A percentile compares a stretch with the other conserved stretches of the same genome.
phyloP scores from a whole-genome alignment of 1,140 invertebrate species.

The Adoxophyes honmai region DNA sequence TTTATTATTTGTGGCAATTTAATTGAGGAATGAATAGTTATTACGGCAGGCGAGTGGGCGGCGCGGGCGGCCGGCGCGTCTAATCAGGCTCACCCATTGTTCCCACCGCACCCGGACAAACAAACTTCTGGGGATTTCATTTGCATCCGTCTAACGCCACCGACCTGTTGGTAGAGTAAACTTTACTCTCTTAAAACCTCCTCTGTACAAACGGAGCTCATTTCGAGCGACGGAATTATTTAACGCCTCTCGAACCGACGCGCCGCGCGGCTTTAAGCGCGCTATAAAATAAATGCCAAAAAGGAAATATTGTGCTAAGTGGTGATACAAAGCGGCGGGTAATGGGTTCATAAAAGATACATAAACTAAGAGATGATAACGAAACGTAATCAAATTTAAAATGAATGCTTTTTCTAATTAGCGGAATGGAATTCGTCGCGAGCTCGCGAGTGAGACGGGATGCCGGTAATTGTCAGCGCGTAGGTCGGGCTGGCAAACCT shows the following conservation, averaged over 20 bases:
- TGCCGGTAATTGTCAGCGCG: slow-evolving; percentile 30
- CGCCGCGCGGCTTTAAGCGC: neutral
- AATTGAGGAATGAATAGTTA: slow-evolving; percentile 15
- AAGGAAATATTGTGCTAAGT: slow-evolving; percentile 3
- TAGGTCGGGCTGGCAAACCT: slow-evolving; percentile 26
- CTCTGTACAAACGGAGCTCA: slow-evolving; percentile 24
- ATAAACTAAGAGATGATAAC: slow-evolving; percentile 25
- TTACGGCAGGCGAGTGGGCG: slow-evolving; percentile 20
- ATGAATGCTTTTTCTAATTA: slow-evolving; percentile 29
- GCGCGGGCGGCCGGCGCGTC: slow-evolving; percentile 19
- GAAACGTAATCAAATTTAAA: slow-evolving; percentile 13
- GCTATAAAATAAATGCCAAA: neutral
- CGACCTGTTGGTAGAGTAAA: slow-evolving; percentile 34
- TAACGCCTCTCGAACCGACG: neutral
- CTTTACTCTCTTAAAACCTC: slow-evolving; percentile 42
- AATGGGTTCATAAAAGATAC: slow-evolving; percentile 27
- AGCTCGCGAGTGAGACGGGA: neutral
- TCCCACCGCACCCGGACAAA: slow-evolving; percentile 37
- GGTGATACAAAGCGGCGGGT: slow-evolving; percentile 18
- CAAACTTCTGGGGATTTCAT: slow-evolving; percentile 46
- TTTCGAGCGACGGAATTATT: slow-evolving; percentile 19
- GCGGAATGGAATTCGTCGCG: slow-evolving; percentile 26
- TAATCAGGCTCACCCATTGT: slow-evolving; percentile 44
- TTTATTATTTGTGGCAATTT: slow-evolving; percentile 16
- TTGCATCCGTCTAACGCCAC: slow-evolving; percentile 46